phyloP scores from a whole-genome alignment of 2,797 vertebrate genomes.

The Lepidocolaptes lacrymiger region DNA sequence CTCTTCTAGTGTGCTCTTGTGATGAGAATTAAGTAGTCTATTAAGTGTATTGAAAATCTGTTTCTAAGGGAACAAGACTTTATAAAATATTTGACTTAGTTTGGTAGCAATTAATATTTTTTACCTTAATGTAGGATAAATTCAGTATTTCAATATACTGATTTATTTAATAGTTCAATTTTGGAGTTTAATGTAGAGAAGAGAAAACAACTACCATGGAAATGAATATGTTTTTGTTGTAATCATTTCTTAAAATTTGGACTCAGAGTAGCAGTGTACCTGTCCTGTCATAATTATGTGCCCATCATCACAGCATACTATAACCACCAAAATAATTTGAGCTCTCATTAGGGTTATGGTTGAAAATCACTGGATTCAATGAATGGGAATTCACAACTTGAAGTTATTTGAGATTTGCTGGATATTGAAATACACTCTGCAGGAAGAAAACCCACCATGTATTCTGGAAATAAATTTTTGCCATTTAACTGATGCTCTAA shows the following conservation, averaged over 20 bases:
- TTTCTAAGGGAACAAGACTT: background rate
- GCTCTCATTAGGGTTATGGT: background rate
- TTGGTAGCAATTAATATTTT: background rate
- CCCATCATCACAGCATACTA: background rate
- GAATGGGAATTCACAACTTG: background rate
- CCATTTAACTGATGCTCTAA: background rate
- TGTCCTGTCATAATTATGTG: background rate
- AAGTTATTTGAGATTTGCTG: background rate
- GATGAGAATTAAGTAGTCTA: background rate
- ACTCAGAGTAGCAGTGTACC: background rate
- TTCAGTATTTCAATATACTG: background rate
- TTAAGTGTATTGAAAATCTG: background rate
- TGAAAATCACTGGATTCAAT: conserved; percentile 15
- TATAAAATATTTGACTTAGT: background rate
- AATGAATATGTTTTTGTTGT: background rate
- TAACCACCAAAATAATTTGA: background rate
- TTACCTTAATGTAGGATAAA: background rate
- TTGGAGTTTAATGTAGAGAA: background rate
- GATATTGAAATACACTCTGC: background rate
- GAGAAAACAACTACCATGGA: background rate
- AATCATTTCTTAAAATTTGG: background rate
- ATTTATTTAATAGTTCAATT: background rate
- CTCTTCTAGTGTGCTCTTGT: background rate
- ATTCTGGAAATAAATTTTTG: conserved; percentile 5
- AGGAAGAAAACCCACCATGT: accelerated